phyloP scores from a whole-genome alignment of 2,888 invertebrate species.

The Drosophila cognata region DNA sequence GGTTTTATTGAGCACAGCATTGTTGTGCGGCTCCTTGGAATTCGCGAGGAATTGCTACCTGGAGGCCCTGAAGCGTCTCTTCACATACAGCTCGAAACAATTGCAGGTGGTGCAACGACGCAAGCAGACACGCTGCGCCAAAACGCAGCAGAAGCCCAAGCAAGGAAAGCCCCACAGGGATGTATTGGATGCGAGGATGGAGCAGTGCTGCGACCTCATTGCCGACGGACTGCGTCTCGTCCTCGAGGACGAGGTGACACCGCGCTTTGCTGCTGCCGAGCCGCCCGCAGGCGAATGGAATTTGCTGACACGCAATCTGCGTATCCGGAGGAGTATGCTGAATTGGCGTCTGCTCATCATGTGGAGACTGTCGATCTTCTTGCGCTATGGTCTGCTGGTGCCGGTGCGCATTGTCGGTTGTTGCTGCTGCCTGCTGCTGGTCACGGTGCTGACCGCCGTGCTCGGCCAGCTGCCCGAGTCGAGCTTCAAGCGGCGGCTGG shows the following conservation, averaged over 20 bases:
- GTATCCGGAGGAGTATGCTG: slow-evolving; percentile 23
- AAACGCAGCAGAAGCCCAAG: not conserved
- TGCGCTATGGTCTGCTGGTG: slow-evolving; percentile 53
- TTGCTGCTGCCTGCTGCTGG: slow-evolving; percentile 35
- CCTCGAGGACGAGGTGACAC: slow-evolving; percentile 64
- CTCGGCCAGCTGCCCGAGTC: slow-evolving; percentile 55
- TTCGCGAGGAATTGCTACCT: slow-evolving; percentile 29
- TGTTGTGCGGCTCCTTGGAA: slow-evolving; percentile 23
- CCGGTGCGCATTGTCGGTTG: slow-evolving; percentile 44
- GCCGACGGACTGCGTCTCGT: slow-evolving; percentile 46
- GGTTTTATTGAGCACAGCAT: not conserved
- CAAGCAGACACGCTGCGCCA: not conserved
- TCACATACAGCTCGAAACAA: slow-evolving; percentile 38
- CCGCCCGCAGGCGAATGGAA: slow-evolving; percentile 52
- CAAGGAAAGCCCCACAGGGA: slow-evolving; percentile 12
- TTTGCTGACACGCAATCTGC: slow-evolving; percentile 54
- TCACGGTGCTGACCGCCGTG: slow-evolving; percentile 37
- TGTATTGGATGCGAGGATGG: slow-evolving; percentile 36
- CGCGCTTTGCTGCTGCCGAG: slow-evolving; percentile 47
- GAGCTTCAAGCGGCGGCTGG: slow-evolving; percentile 86
- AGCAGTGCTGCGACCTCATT: slow-evolving; percentile 44
- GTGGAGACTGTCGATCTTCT: slow-evolving; percentile 47
- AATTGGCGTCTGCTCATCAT: slow-evolving; percentile 33
- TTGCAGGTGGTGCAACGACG: slow-evolving; percentile 9
- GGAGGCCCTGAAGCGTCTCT: slow-evolving; percentile 38